Conservation (phyloP, 2,797 vertebrate species). For the Gephyroberyx darwinii region DNA sequence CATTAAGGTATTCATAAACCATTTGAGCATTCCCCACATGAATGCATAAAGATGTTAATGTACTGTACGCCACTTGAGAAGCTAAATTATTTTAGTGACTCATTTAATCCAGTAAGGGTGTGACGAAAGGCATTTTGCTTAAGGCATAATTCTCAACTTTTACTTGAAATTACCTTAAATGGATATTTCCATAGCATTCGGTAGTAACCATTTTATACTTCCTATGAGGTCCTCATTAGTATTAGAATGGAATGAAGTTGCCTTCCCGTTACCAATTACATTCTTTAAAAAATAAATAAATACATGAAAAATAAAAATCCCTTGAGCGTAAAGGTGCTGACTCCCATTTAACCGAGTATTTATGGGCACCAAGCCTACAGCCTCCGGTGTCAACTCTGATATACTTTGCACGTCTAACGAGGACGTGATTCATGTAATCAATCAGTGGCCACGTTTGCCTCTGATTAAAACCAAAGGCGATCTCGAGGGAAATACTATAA, state of each 20-base stretch:
- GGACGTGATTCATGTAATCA: slow-evolving; percentile 48
- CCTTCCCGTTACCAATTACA: background rate
- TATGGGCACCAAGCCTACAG: slow-evolving; percentile 5
- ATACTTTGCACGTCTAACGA: slow-evolving; percentile 11
- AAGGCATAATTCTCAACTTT: slow-evolving; percentile 44
- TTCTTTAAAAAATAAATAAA: background rate
- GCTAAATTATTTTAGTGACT: slow-evolving; percentile 47
- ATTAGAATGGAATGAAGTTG: too few relatives aligned
- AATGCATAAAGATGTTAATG: slow-evolving; percentile 27
- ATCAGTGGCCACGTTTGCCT: slow-evolving; percentile 48
- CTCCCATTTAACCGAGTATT: slow-evolving; percentile 3
- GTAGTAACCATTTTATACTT: slow-evolving; percentile 28
- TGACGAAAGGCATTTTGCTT: slow-evolving; percentile 46
- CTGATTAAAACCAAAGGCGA: slow-evolving; percentile 41
- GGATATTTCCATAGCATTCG: background rate
- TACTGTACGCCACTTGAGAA: slow-evolving; percentile 44
- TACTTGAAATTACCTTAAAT: slow-evolving; percentile 13
- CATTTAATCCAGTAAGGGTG: slow-evolving; percentile 42
- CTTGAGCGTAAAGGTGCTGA: too few relatives aligned
- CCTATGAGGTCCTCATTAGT: slow-evolving; percentile 29
- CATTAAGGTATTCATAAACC: slow-evolving; percentile 7
- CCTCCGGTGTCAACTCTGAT: slow-evolving; percentile 10
- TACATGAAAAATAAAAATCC: too few relatives aligned
- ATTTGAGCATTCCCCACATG: slow-evolving; percentile 7
- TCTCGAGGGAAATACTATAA: slow-evolving; percentile 33